These are phyloP conservation scores for Syngnathoides biaculeatus DNA, from an alignment of 2,113 vertebrate species.

Conservation along the genomic window DNA sequence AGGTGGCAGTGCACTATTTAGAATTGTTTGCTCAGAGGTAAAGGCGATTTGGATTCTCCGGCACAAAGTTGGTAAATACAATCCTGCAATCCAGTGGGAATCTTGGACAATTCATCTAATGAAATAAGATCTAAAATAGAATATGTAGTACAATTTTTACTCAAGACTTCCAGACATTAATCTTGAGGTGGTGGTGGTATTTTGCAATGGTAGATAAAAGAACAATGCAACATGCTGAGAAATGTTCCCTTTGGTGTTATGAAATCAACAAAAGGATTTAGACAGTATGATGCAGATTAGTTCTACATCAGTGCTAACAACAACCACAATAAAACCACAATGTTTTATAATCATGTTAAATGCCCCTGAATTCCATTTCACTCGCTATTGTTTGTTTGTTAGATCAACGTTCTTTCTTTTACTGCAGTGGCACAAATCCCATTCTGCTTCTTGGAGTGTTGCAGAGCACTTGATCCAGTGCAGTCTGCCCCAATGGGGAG, in stretches of 20 bases:
- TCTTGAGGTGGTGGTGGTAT: no score
- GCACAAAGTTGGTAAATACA: not conserved
- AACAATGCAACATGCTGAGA: not conserved
- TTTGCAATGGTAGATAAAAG: not conserved
- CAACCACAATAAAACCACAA: not conserved
- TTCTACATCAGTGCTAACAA: not conserved
- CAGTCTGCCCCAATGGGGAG: conserved; percentile 34
- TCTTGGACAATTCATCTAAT: not conserved
- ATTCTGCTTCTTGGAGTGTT: conserved; percentile 23
- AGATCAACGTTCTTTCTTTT: conserved; percentile 31
- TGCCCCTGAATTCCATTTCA: no score
- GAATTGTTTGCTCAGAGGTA: conserved; percentile 26
- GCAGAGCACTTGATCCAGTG: conserved; percentile 14
- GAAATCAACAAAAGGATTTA: not conserved
- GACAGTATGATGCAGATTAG: not conserved
- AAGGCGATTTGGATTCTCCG: not conserved
- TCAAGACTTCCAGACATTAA: no score
- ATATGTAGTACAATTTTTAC: not conserved
- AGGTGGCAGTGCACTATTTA: conserved; percentile 17
- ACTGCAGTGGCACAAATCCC: conserved; percentile 26
- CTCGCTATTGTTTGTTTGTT: not conserved
- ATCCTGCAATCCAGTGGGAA: not conserved
- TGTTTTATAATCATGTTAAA: no score
- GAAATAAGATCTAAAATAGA: not conserved
- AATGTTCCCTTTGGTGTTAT: not conserved